Conservation (phyloP, 2,113 vertebrate species). For the Calidris pygmaea region DNA sequence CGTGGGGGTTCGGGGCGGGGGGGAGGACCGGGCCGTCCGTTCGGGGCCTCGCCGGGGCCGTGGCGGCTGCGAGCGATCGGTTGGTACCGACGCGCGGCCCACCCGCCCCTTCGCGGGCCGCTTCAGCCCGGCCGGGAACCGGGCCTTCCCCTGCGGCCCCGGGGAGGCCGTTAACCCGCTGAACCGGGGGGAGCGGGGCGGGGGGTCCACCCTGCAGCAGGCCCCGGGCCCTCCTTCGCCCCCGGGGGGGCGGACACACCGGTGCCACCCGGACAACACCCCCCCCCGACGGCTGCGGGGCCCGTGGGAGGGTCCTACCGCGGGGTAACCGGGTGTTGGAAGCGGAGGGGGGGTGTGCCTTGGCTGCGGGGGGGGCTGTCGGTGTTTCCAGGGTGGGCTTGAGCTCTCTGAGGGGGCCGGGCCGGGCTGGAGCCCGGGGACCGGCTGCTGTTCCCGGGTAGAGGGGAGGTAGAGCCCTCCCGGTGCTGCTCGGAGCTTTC, state of each 20-base stretch:
- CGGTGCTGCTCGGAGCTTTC: fast-evolving
- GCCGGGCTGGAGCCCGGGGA: fast-evolving
- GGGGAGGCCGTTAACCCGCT: background rate
- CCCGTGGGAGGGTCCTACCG: background rate
- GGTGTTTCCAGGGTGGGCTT: background rate
- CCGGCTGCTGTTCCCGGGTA: too few species aligned
- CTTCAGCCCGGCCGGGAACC: background rate
- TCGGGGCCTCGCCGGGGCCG: background rate
- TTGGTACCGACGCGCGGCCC: background rate
- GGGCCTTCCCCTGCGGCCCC: background rate
- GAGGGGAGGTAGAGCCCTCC: background rate
- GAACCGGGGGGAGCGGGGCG: background rate
- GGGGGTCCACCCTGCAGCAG: background rate
- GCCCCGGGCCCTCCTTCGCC: background rate
- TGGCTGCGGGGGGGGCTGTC: background rate
- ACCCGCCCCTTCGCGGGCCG: too few species aligned
- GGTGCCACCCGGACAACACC: background rate
- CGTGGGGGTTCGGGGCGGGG: too few species aligned
- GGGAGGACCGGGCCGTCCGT: too few species aligned
- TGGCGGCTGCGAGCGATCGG: background rate
- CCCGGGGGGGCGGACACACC: too few species aligned
- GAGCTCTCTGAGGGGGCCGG: background rate
- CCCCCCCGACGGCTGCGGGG: too few species aligned
- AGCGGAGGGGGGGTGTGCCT: background rate
- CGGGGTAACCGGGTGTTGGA: too few species aligned